Percentiles rank a stretch among this genome's conserved stretches.
phyloP scores from a whole-genome alignment of 2,888 invertebrate genomes.

The Serrognathus titanus region DNA sequence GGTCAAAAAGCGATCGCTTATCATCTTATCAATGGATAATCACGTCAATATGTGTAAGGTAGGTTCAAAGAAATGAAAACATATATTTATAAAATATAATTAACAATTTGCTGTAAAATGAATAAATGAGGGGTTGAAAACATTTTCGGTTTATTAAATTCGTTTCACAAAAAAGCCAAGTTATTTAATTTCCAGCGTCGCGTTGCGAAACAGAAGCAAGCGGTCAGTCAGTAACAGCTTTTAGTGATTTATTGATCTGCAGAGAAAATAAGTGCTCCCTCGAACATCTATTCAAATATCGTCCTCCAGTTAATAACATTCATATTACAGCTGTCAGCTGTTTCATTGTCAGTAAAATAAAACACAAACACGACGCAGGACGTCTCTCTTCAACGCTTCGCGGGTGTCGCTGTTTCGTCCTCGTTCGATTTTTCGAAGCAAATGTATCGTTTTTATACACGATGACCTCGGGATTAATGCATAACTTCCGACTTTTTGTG shows the following conservation, averaged over 20 bases:
- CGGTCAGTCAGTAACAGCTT: conserved; percentile 23
- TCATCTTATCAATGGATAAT: too few relatives aligned
- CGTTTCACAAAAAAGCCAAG: too few relatives aligned
- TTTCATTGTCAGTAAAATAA: conserved; percentile 28
- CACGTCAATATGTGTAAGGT: too few relatives aligned
- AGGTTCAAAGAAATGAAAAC: too few relatives aligned
- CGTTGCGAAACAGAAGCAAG: too few relatives aligned
- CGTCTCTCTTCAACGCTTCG: conserved; percentile 18
- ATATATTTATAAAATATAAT: too few relatives aligned
- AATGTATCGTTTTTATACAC: conserved; percentile 5
- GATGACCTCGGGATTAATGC: conserved; percentile 17
- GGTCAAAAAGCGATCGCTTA: too few relatives aligned
- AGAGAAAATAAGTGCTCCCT: conserved; percentile 31
- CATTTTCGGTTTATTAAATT: too few relatives aligned
- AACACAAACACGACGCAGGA: conserved; percentile 20
- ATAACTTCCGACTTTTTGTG: conserved; percentile 17
- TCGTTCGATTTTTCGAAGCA: not conserved
- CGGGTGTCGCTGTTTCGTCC: conserved; percentile 2
- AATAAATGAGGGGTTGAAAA: too few relatives aligned
- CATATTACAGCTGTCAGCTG: conserved; percentile 38
- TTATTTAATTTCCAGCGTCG: too few relatives aligned
- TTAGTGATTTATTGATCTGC: conserved; percentile 40
- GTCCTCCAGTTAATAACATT: conserved; percentile 38
- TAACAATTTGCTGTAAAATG: too few relatives aligned
- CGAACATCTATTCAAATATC: conserved; percentile 38